Evolutionary conservation across 92 coral and sea anemone genomes (phyloP), one percentile per base, ranked within the genome.

Genomic region (Epizoanthus rinbou): DNA sequence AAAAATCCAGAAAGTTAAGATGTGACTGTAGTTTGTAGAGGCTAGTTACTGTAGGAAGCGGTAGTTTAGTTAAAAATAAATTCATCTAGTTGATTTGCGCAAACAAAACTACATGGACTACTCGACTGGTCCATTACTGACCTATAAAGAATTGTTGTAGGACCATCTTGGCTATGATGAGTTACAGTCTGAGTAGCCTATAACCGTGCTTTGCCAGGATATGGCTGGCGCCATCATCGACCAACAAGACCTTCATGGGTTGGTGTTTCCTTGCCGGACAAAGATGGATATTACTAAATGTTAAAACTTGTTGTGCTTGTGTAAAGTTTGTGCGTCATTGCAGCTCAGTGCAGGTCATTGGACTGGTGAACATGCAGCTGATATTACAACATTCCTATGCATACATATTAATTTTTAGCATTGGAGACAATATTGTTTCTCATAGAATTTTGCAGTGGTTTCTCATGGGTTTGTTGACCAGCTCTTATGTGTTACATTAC

Each of bases 41-140:
- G 19, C 4, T 15, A 18, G 81, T 59, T 35, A 37, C 3, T 37
- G 43, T 37, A 76, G 82, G 82, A 60, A 78, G 82, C 5, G 41
- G 2, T 63, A 78, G 82, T 4, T 21, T n/a, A 78, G 82, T 24
- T 33, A 37, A 37, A 37, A 37, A 37, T 37, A 37, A 37, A 37
- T 43, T 75, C 80, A 14, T 9, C 21, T 28, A 22, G 8, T 37
- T 56, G 64, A 57, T 71, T 47, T 50, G 14, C 15, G 11, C 54
- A 50, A 41, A 53, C 79, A 39, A 62, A 43, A 33, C 50, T 80
- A 84, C 84, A 84, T 68, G 80, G 92, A 82, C 94, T 93, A 91
- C 94, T 70, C 88, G 79, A 69, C 86, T 87, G 94, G 94, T 93
- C 98, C 89, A 80, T 88, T 93, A 93, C 98, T 93, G 98, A 93